Base-by-base conservation (phyloP, 2,113 vertebrate species). In the Greenwoodochromis staneri region DNA sequence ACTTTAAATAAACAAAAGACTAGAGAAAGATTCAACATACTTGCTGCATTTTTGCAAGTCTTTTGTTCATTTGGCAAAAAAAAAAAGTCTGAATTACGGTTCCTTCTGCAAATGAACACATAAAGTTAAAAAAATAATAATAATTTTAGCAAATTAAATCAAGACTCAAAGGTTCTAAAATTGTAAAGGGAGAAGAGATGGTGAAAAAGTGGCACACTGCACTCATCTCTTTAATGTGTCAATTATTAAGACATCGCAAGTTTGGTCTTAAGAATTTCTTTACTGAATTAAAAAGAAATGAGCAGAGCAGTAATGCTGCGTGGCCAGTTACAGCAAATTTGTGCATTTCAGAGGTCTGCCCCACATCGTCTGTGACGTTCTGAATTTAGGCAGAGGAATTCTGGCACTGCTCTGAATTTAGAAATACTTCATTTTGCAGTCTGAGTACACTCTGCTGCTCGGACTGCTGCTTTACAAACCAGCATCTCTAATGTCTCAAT, bases 351-450 rank as follows among this genome's bases (percentile, higher is more conserved):
- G 38, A 36, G 31, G 8, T 87, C 61, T 82, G 73, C 73, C 5
- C 27, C 45, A 78, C 45, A 51, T 47, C 36, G 61, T 63, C 71
- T 78, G 42, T 78, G 71, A 19, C 29, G 5, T 38, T 88, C 59
- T 66, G 63, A 80, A 55, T 91, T 63, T 73, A 51, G 29, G n/a
- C 53, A 78, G 80, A 71, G 66, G 66, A 27, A 66, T 82, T 71
- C 55, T 84, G 82, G 38, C 66, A 88, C 55, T 63, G 80, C 51
- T 71, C 85, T 78, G 54, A 81, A 82, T 88, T 80, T 49, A 73
- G 45, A 73, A 73, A 90, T 8, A 36, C 27, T 88, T 90, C n/a
- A 71, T 59, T 86, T 87, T 88, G 53, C 61, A 89, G 42, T 83
- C 27, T 11, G 66, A 78, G 85, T 29, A 57, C 7, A n/a, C 42